These are phyloP conservation scores for Epinotia nisella DNA, from an alignment of 2,888 invertebrate species.

Conservation along the genomic window DNA sequence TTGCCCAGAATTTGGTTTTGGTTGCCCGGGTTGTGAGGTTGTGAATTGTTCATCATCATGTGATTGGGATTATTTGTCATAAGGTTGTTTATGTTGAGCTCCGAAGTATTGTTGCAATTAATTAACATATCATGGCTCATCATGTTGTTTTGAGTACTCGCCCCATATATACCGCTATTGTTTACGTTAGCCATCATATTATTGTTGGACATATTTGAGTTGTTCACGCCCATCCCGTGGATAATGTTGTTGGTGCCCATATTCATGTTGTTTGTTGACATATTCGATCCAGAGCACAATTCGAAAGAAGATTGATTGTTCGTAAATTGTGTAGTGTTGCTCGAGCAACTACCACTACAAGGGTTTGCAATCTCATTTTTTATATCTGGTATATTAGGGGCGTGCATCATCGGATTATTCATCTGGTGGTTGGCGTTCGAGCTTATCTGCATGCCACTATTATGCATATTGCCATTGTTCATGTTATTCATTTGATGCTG, in stretches of 20 bases:
- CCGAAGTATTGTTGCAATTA: conserved; percentile 73
- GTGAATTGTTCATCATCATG: conserved; percentile 76
- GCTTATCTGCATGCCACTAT: conserved; percentile 73
- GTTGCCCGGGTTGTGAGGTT: conserved; percentile 65
- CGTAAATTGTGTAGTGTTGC: conserved; percentile 68
- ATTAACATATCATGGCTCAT: conserved; percentile 75
- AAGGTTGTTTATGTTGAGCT: conserved; percentile 71
- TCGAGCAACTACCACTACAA: conserved; percentile 77
- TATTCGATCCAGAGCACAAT: conserved; percentile 66
- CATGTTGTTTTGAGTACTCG: conserved; percentile 67
- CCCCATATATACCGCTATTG: conserved; percentile 68
- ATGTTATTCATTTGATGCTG: conserved; percentile 77
- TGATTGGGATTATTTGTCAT: conserved; percentile 71
- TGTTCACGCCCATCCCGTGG: conserved; percentile 74
- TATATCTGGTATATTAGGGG: conserved; percentile 78
- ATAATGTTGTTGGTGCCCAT: conserved; percentile 72
- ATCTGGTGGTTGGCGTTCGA: conserved; percentile 74
- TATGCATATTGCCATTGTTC: conserved; percentile 77
- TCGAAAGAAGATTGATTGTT: conserved; percentile 74
- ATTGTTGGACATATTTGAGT: conserved; percentile 69
- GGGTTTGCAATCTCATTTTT: conserved; percentile 80
- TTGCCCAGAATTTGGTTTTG: conserved; percentile 70
- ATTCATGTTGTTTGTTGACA: conserved; percentile 67
- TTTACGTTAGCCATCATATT: conserved; percentile 75
- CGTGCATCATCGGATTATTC: conserved; percentile 75